Base-by-base conservation (phyloP, 2,113 vertebrate species). In the Engystomops pustulosus region DNA sequence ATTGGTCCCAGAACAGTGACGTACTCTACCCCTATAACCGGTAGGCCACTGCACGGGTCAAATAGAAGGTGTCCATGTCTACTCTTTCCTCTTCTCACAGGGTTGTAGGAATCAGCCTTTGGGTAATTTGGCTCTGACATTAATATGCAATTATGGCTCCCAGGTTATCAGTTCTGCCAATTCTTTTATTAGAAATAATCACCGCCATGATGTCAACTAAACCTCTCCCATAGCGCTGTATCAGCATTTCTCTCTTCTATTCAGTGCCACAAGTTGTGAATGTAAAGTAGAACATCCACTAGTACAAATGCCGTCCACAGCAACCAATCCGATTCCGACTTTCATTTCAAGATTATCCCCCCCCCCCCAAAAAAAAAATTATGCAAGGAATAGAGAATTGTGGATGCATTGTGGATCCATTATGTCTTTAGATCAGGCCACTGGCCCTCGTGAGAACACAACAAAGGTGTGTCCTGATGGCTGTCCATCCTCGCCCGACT, bases 381-480 rank as follows among this genome's bases (percentile, higher is more conserved):
- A 36, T 5, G 4, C 27, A 62, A 30, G 12, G 6, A 1, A 5
- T 10, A 34, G 4, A 36, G 32, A 36, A 67, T 20, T 36, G 8
- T 36, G 17, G 62, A 32, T 34, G n/a, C n/a, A n/a, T n/a, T 20
- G 14, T 67, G 11, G 11, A 34, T 23, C 75, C 32, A 78, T 78
- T 38, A 27, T 60, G 51, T 8, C 75, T 45, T 23, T 47, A 18
- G 44, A 47, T 74, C 4, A 74, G 51, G n/a, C 75, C 51, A 58
- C 14, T 41, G 41, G 11, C n/a, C 51, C 34, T 25, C 12, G 34
- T 55, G 32, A 58, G 36, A 14, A 8, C 34, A 78, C 75, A 60
- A 78, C 34, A 58, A 41, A 78, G 75, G 75, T 78, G 75, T 53
- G 75, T 51, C 51, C 75, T 41, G 75, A 15, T 25, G 27, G 38